These are phyloP conservation scores for Cremastobaeus sp. DNA, from an alignment of 2,888 invertebrate species.

Conservation along the genomic window DNA sequence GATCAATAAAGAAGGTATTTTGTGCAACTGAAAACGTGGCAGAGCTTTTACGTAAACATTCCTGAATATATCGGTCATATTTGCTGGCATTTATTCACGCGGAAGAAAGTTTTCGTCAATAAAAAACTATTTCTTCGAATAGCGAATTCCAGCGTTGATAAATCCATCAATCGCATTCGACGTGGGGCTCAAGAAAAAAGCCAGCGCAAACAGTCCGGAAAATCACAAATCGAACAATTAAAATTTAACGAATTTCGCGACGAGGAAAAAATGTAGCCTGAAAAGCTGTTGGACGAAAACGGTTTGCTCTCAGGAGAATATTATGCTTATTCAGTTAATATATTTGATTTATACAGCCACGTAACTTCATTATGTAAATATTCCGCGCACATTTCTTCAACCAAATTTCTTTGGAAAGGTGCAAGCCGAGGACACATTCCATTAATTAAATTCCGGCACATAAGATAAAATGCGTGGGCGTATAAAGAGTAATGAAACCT, in stretches of 20 bases:
- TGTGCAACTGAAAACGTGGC: constrained; percentile 40
- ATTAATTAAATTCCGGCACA: constrained; percentile 44
- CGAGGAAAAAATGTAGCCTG: too few species aligned
- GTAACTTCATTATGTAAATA: constrained; percentile 47
- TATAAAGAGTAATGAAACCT: constrained; percentile 17
- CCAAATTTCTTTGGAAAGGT: constrained; percentile 33
- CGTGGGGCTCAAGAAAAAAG: too few species aligned
- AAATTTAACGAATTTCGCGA: too few species aligned
- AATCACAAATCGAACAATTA: too few species aligned
- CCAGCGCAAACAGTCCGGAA: too few species aligned
- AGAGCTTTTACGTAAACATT: constrained; percentile 48
- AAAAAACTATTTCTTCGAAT: too few species aligned
- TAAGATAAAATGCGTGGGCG: constrained; percentile 12
- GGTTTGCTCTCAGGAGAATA: too few species aligned
- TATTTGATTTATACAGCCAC: constrained; percentile 35
- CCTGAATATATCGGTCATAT: constrained; percentile 35
- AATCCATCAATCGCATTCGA: too few species aligned
- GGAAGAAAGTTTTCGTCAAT: too few species aligned
- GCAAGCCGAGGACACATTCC: constrained; percentile 27
- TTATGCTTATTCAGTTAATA: constrained; percentile 15
- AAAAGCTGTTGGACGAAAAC: too few species aligned
- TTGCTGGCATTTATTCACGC: not conserved
- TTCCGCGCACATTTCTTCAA: constrained; percentile 15
- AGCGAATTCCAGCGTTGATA: too few species aligned
- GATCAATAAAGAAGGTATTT: constrained; percentile 55